Percentiles rank a stretch among this genome's conserved stretches.
These are phyloP conservation scores for Dolichotis patagonum DNA, from an alignment of 2,113 vertebrate species.

Conservation along the genomic window DNA sequence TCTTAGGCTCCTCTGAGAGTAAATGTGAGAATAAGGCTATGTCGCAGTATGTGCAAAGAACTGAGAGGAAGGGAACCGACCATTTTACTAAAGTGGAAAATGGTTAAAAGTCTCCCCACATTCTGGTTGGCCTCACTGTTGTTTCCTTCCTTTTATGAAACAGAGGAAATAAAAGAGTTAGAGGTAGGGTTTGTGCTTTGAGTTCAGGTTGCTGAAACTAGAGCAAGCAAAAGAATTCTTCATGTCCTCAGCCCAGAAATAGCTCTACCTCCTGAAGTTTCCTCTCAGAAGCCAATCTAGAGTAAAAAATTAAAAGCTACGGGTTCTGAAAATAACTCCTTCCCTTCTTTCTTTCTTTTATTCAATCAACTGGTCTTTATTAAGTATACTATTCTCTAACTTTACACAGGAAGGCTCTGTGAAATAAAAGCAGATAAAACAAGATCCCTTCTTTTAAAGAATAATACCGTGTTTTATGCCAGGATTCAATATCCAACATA, in stretches of 20 bases:
- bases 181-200: slow-evolving; percentile 18
- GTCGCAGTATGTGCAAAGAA: neutral
- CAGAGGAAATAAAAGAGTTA: neutral
- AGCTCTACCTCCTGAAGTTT: neutral
- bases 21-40: neutral
- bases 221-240: slow-evolving; percentile 48
- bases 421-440: slow-evolving; percentile 25
- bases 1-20: neutral
- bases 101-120: neutral
- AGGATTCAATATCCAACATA: neutral
- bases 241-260: neutral
- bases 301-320: neutral
- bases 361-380: slow-evolving; percentile 10
- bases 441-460: neutral
- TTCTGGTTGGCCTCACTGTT: neutral
- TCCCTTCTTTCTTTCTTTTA: slow-evolving; percentile 8
- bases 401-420: neutral
- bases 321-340: neutral
- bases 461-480: neutral
- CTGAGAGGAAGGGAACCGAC: no score
- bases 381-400: neutral
- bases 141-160: neutral
- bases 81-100: neutral
- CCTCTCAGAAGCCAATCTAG: slow-evolving; percentile 23
- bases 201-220: slow-evolving; percentile 27